Evolutionary conservation across 2,797 vertebrate genomes (phyloP), one percentile per base, ranked within the genome.

Genomic region (Distichodus sexfasciatus): DNA sequence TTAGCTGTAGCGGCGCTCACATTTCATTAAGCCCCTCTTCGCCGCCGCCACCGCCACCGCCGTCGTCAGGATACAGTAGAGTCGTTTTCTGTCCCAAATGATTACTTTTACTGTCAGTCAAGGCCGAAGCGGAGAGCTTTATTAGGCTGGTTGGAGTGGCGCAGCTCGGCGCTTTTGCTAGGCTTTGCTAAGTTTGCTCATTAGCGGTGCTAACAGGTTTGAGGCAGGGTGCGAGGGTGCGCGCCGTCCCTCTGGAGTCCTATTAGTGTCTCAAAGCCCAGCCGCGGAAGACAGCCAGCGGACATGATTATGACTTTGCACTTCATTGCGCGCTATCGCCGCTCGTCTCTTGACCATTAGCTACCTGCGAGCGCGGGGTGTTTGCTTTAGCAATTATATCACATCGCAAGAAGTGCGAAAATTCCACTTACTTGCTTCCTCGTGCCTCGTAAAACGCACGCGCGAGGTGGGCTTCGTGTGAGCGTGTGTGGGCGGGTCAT

Each of bases 101-200:
- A 89, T 93, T 91, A 93, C 91, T 93, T 92, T 88, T 90, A 86
- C 87, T 90, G 90, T 92, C 94, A 91, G 90, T 93, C 90, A 91
- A 80, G 74, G 80, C 81, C 84, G 6, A 75, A 3, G 78, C 59
- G 81, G 88, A 88, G 90, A 84, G 87, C 84, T 89, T 89, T 89
- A 90, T 92, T 85, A 88, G 79, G 85, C 82, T 72, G 23, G 71
- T 35, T 76, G 65, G 79, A 87, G 91, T 91, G 76, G 79, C 77
- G 79, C 87, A 82, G 93, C 88, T 96, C 92, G 93, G 93, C 91
- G 89, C 82, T 87, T 92, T 94, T 88, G 77, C 84, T 85, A 82
- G 71, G 87, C 87, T 84, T 85, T 86, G 88, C 70, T 92, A 93
- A 93, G 88, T 88, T 92, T 87, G 88, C 89, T 94, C 92, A 93